Evolutionary conservation across 2,888 invertebrate genomes (phyloP).

Genomic region (Ennomos quercinarius): DNA sequence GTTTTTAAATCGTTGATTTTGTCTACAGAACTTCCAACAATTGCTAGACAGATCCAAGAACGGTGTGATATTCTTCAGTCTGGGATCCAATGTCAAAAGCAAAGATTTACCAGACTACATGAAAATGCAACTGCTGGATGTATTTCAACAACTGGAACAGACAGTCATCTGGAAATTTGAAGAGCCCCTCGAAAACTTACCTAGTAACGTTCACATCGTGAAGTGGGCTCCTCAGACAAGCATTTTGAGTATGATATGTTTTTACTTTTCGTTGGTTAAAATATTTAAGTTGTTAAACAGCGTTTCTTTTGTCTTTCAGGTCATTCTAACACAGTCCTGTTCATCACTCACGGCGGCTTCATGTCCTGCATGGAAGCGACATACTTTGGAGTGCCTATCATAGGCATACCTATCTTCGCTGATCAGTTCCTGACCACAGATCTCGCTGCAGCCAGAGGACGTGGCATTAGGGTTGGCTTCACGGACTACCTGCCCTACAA

Average conservation of each 20-base stretch:
- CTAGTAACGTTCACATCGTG: constrained; percentile 67
- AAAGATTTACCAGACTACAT: constrained; percentile 56
- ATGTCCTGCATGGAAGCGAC: constrained; percentile 57
- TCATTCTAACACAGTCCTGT: constrained; percentile 57
- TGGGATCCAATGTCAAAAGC: constrained; percentile 66
- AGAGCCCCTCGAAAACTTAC: constrained; percentile 51
- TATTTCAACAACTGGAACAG: constrained; percentile 69
- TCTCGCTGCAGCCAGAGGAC: constrained; percentile 43
- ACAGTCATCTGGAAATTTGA: constrained; percentile 72
- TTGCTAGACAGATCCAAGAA: constrained; percentile 64
- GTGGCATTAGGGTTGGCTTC: constrained; percentile 51
- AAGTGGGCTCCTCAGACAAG: constrained; percentile 65
- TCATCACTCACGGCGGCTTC: constrained; percentile 56
- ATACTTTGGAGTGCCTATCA: constrained; percentile 59
- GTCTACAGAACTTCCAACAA: constrained; percentile 60
- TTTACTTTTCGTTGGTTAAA: neutral
- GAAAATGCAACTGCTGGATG: constrained; percentile 57
- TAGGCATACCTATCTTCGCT: constrained; percentile 54
- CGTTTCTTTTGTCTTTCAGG: constrained; percentile 42
- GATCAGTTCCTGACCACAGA: constrained; percentile 59
- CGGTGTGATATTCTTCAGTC: constrained; percentile 74
- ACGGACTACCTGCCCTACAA: constrained; percentile 48
- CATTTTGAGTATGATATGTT: constrained; percentile 54
- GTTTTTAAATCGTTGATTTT: constrained; percentile 1
- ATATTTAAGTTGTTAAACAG: neutral